Conservation (phyloP, 2,113 vertebrate genomes). For the Loxodonta africana region DNA sequence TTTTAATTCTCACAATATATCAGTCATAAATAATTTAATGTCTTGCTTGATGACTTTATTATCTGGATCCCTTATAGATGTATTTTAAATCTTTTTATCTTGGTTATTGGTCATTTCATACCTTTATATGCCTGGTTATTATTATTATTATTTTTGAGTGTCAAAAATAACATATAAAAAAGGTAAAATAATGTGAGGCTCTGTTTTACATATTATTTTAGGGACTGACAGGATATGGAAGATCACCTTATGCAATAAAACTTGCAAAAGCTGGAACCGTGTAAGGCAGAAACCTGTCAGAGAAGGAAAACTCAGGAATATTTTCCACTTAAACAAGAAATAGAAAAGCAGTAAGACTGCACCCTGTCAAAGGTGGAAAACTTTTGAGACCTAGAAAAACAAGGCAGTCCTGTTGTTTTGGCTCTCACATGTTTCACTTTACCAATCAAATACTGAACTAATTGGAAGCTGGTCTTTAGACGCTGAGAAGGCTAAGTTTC, state of each 20-base stretch:
- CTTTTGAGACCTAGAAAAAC: no score
- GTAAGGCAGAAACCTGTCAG: no score
- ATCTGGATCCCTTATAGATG: neutral
- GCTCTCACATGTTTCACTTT: no score
- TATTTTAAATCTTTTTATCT: conserved; percentile 26
- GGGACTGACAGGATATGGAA: neutral
- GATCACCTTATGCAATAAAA: neutral
- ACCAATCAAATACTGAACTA: neutral
- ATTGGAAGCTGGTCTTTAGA: neutral
- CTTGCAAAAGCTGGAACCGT: no score
- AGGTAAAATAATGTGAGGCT: neutral
- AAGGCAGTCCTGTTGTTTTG: no score
- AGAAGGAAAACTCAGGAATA: no score
- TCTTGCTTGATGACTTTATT: neutral
- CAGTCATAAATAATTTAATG: neutral
- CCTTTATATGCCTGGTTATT: neutral
- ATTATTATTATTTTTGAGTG: neutral
- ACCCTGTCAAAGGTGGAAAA: no score
- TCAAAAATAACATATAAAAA: neutral
- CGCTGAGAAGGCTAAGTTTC: neutral
- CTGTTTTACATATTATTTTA: neutral
- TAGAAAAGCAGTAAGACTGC: no score
- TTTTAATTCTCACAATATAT: neutral
- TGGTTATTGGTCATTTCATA: neutral
- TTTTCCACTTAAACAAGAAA: no score